Evolutionary conservation across 2,797 vertebrate species (phyloP).

Genomic region (Crocidura indochinensis): DNA sequence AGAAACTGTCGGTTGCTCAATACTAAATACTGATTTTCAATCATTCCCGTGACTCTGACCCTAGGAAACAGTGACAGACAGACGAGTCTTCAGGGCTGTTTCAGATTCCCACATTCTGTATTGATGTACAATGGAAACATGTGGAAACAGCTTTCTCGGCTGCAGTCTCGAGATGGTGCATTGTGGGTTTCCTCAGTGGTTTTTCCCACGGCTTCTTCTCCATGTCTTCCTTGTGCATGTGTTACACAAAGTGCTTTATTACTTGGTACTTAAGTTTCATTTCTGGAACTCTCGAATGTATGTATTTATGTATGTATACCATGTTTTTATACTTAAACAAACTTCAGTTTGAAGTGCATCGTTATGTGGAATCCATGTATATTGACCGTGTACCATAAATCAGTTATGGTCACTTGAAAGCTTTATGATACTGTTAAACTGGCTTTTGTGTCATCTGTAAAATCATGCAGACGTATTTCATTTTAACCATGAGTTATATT

Average conservation of each 20-base stretch:
- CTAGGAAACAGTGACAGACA: neutral
- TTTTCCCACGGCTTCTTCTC: neutral
- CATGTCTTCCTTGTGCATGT: slow-evolving; percentile 16
- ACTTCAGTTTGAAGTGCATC: slow-evolving; percentile 99
- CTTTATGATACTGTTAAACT: slow-evolving; percentile 63
- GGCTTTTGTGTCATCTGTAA: slow-evolving; percentile 70
- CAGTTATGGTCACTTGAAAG: slow-evolving; percentile 82
- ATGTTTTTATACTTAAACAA: slow-evolving; percentile 96
- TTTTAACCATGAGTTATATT: slow-evolving; percentile 33
- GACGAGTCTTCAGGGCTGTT: neutral
- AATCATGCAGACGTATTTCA: slow-evolving; percentile 44
- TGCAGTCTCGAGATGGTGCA: neutral
- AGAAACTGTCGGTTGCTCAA: neutral
- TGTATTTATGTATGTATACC: slow-evolving; percentile 89
- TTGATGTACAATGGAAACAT: slow-evolving; percentile 7
- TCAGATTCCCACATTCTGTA: neutral
- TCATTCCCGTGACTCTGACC: neutral
- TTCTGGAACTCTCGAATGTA: slow-evolving; percentile 61
- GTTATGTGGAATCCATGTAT: slow-evolving; percentile 93
- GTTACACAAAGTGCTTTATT: slow-evolving; percentile 52
- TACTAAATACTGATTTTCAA: slow-evolving; percentile 36
- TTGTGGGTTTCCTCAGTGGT: neutral
- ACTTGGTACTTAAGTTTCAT: slow-evolving; percentile 54
- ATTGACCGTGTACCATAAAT: slow-evolving; percentile 86
- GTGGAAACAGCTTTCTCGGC: neutral